Evolutionary conservation across 2,888 invertebrate genomes (phyloP), one percentile per base, ranked within the genome.

Genomic region (Nomada ferruginata): DNA sequence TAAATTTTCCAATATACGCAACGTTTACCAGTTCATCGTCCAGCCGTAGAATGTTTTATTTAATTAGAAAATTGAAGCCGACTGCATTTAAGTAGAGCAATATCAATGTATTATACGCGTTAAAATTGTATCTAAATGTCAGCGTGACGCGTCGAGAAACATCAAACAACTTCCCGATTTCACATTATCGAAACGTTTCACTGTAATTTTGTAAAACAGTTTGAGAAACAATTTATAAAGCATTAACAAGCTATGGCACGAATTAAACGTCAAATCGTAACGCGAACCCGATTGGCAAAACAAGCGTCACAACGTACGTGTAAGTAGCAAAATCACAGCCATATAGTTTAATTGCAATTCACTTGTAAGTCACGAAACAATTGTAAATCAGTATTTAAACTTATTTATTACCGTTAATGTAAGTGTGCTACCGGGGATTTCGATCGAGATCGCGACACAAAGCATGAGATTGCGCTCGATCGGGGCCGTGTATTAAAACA

Each of bases 321-420:
- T 86, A 89, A 84, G 82, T 84, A 86, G 83, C 73, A 85, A 91
- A 87, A 89, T 89, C 92, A 93, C 92, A 93, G 92, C 92, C 93
- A 93, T 92, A 91, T 90, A 91, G 87, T 86, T 87, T 90, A 90
- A 90, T 91, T 87, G 70, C 80, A 88, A 85, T 79, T 82, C 86
- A 83, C 82, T 86, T 79, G 80, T 89, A 90, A 87, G 86, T 80
- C 86, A 87, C 36, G 20, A 73, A 85, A 90, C 89, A 91, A 68
- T 92, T 93, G 92, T 93, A 93, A 89, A 93, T 93, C 93, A 93
- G 93, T 93, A 93, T 93, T 93, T 93, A 93, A 92, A 88, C 82
- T 89, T 90, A 92, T 92, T 93, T 93, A 93, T 93, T 93, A 91
- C 89, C 87, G 80, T 89, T 91, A 89, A 89, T 84, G 78, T 91